Conservation (phyloP, 2,888 invertebrate genomes). For the Lobophora halterata region DNA sequence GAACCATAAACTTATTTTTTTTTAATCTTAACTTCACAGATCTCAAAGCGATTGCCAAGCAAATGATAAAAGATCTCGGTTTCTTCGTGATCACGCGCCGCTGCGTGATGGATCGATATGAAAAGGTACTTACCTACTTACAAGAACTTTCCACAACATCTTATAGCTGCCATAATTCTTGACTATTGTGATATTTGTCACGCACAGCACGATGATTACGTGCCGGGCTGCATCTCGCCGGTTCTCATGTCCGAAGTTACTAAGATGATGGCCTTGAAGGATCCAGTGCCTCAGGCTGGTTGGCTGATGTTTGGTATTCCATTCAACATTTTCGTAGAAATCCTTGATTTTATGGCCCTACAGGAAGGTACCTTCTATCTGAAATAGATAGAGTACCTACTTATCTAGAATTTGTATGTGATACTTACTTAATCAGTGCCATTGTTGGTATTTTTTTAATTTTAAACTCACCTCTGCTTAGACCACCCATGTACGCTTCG, state of each 20-base stretch:
- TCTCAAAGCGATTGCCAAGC: slow-evolving; percentile 48
- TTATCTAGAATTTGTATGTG: too few species aligned
- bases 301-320: slow-evolving; percentile 70
- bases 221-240: slow-evolving; percentile 55
- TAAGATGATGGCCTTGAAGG: slow-evolving; percentile 49
- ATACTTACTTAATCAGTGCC: too few species aligned
- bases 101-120: slow-evolving; percentile 65
- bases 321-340: too few species aligned
- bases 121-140: slow-evolving; percentile 48
- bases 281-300: slow-evolving; percentile 59
- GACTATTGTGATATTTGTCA: slow-evolving; percentile 5
- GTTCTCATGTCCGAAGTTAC: slow-evolving; percentile 61
- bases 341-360: too few species aligned
- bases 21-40: slow-evolving; percentile 42
- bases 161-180: slow-evolving; percentile 6
- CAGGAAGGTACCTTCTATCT: too few species aligned
- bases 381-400: too few species aligned
- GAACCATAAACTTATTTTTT: neutral
- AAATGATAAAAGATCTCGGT: slow-evolving; percentile 62
- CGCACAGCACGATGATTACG: slow-evolving; percentile 60
- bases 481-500: slow-evolving; percentile 70
- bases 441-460: too few species aligned
- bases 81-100: slow-evolving; percentile 65
- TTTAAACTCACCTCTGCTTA: slow-evolving; percentile 25
- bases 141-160: too few species aligned